These are phyloP conservation scores for Antennarius striatus DNA, from an alignment of 2,113 vertebrate species.

Conservation along the genomic window DNA sequence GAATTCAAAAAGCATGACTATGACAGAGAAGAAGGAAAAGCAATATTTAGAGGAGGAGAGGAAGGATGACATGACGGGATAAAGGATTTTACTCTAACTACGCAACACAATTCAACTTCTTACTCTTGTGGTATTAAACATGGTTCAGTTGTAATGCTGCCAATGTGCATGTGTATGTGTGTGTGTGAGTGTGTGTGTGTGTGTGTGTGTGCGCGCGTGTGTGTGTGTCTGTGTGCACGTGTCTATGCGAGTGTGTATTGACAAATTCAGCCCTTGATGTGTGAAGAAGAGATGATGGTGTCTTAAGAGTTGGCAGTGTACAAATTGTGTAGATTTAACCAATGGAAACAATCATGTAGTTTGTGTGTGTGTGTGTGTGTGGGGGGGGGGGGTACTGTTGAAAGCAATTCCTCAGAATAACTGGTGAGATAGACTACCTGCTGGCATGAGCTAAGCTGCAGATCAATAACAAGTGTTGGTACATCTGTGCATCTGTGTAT, in stretches of 20 bases:
- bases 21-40: conserved; percentile 52
- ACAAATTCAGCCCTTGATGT: conserved; percentile 68
- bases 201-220: conserved; percentile 23
- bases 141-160: conserved; percentile 37
- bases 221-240: neutral
- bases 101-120: conserved; percentile 61
- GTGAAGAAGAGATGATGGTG: conserved; percentile 72
- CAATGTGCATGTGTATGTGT: conserved; percentile 9
- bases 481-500: conserved; percentile 54
- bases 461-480: conserved; percentile 74
- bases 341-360: conserved; percentile 67
- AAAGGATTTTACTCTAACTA: conserved; percentile 54
- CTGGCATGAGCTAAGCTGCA: conserved; percentile 76
- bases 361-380: conserved; percentile 36
- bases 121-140: conserved; percentile 46
- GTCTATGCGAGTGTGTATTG: conserved; percentile 51
- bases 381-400: conserved; percentile 47
- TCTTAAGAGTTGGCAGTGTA: conserved; percentile 69
- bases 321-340: conserved; percentile 74
- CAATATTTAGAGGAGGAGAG: conserved; percentile 45
- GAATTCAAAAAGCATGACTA: conserved; percentile 56
- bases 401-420: conserved; percentile 77
- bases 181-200: conserved; percentile 7
- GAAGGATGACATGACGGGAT: conserved; percentile 47
- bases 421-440: conserved; percentile 74